These are phyloP conservation scores for Laticauda colubrina DNA, from an alignment of 2,113 vertebrate genomes.

Conservation along the genomic window DNA sequence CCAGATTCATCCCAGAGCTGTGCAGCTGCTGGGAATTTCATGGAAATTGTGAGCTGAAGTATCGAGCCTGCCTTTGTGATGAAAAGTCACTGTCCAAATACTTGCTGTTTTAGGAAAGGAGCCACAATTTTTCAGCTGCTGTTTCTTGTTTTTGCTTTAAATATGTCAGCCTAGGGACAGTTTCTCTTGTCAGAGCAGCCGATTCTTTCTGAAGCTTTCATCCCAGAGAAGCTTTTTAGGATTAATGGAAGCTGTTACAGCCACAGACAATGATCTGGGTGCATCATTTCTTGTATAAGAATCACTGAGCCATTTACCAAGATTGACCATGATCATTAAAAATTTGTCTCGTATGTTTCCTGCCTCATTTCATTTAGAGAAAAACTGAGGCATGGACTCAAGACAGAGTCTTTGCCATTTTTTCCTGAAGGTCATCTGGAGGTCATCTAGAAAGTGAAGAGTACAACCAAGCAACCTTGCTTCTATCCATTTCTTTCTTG, in stretches of 20 bases:
- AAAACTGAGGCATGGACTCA: not conserved
- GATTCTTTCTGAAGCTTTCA: not conserved
- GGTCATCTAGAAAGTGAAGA: not conserved
- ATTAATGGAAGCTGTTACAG: constrained; percentile 3
- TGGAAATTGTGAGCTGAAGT: not conserved
- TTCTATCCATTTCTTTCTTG: not conserved
- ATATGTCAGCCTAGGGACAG: not conserved
- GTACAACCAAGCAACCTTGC: not conserved
- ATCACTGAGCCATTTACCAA: not conserved
- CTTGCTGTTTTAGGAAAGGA: not conserved
- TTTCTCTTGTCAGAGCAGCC: not conserved
- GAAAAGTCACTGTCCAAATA: not conserved
- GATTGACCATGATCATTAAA: not conserved
- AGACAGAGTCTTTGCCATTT: not conserved
- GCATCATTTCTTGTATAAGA: constrained; percentile 1
- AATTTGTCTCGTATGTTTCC: not conserved
- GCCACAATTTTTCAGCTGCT: constrained; percentile 1
- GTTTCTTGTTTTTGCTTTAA: constrained; percentile 1
- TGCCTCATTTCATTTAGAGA: not conserved
- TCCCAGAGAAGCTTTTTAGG: not conserved
- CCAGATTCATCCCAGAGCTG: not conserved
- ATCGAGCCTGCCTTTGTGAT: not conserved
- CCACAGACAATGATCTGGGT: not conserved
- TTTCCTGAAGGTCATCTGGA: not conserved
- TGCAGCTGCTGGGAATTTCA: not conserved